phyloP scores from a whole-genome alignment of 2,113 vertebrate genomes.

The Prochilodus magdalenae region DNA sequence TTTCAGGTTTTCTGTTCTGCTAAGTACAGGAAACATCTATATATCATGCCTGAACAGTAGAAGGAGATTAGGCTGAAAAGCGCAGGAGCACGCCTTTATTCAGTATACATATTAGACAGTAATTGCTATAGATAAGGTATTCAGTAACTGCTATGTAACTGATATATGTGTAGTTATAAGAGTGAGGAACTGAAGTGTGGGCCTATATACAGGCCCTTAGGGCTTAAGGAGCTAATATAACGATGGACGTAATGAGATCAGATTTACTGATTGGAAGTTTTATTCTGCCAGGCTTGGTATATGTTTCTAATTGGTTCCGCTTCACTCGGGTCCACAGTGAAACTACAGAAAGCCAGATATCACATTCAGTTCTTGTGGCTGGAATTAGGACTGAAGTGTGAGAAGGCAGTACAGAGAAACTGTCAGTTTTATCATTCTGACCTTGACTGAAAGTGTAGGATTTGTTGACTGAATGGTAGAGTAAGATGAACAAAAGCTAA shows the following conservation, averaged over 20 bases:
- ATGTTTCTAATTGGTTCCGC: not conserved
- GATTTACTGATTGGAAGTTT: not conserved
- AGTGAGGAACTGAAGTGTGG: too few species aligned
- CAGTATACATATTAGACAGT: too few species aligned
- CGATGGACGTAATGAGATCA: not conserved
- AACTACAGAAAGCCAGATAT: not conserved
- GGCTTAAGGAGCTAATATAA: not conserved
- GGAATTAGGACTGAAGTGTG: not conserved
- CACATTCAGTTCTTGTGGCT: not conserved
- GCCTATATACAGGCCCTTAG: too few species aligned
- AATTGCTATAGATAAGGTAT: too few species aligned
- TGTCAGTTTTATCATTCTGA: not conserved
- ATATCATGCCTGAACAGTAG: too few species aligned
- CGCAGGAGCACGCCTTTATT: too few species aligned
- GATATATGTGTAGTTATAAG: too few species aligned
- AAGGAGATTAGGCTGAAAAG: too few species aligned
- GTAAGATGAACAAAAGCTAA: not conserved
- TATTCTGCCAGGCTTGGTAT: not conserved
- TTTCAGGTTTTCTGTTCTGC: too few species aligned
- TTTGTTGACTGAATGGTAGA: conserved; percentile 22
- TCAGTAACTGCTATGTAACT: too few species aligned
- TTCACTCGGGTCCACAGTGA: not conserved
- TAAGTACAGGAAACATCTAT: too few species aligned
- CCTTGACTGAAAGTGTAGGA: not conserved
- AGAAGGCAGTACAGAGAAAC: not conserved